phyloP scores from a whole-genome alignment of 2,113 vertebrate species.

The Notarius quadriscutis region DNA sequence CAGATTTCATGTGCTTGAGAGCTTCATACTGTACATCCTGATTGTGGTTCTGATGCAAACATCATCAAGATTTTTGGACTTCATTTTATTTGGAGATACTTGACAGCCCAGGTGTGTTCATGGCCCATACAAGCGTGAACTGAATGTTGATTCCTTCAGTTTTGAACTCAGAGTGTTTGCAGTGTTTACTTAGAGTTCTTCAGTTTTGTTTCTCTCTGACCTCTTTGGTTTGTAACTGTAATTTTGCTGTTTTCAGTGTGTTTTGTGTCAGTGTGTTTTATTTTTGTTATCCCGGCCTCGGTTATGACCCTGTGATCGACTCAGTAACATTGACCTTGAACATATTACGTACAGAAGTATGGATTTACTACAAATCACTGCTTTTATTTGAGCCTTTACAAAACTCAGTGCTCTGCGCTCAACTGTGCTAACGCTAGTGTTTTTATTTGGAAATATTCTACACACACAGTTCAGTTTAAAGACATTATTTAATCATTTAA shows the following conservation, averaged over 20 bases:
- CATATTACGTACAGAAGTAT: neutral
- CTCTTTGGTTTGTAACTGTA: neutral
- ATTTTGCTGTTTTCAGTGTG: neutral
- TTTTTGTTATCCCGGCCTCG: too few relatives aligned
- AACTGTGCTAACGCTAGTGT: neutral
- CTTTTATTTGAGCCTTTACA: neutral
- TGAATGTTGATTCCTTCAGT: neutral
- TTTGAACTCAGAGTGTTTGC: neutral
- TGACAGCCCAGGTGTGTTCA: neutral
- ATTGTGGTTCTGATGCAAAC: neutral
- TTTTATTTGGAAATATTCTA: neutral
- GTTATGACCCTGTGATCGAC: neutral
- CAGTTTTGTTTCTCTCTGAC: neutral
- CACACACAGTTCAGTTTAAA: neutral
- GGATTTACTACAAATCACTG: neutral
- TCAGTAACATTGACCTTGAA: neutral
- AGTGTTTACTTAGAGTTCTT: neutral
- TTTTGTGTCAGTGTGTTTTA: neutral
- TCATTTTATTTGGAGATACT: neutral
- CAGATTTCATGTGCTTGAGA: neutral
- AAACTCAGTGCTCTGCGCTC: neutral
- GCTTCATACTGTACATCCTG: neutral
- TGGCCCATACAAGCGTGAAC: neutral
- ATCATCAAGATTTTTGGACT: neutral
- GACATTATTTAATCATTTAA: neutral